These are phyloP conservation scores for Onychomys torridus DNA, from an alignment of 2,797 vertebrate genomes.

Conservation along the genomic window DNA sequence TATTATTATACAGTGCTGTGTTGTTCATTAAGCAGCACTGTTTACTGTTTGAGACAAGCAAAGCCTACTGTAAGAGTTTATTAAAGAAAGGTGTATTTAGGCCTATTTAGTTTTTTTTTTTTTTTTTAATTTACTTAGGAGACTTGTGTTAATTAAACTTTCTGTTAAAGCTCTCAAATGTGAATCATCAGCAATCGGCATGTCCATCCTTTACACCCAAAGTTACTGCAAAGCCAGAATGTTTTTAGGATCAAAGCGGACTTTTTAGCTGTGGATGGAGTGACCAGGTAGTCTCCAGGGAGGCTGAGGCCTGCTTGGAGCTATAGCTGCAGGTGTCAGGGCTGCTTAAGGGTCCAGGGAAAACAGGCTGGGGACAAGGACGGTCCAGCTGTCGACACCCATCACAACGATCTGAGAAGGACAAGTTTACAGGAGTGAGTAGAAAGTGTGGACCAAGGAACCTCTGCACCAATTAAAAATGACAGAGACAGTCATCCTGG, in stretches of 20 bases:
- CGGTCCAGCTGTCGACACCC: not conserved
- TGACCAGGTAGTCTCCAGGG: not conserved
- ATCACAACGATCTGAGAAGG: not conserved
- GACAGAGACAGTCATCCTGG: not conserved
- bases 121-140: not conserved
- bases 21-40: too few species aligned
- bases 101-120: not conserved
- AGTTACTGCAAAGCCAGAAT: not conserved
- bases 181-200: not conserved
- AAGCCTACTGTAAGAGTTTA: too few species aligned
- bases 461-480: not conserved
- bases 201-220: not conserved
- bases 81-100: too few species aligned
- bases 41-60: too few species aligned
- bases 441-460: not conserved
- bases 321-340: too few species aligned
- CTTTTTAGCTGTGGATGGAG: not conserved
- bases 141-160: not conserved
- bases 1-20: too few species aligned
- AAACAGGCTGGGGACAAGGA: too few species aligned
- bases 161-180: not conserved
- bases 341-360: not conserved
- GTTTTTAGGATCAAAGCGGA: not conserved
- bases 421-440: not conserved
- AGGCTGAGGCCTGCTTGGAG: not conserved